Percentiles rank a stretch among this genome's conserved stretches.
Conservation (phyloP, 1,140 invertebrate genomes). For the Pseudomyrmex sp. region DNA sequence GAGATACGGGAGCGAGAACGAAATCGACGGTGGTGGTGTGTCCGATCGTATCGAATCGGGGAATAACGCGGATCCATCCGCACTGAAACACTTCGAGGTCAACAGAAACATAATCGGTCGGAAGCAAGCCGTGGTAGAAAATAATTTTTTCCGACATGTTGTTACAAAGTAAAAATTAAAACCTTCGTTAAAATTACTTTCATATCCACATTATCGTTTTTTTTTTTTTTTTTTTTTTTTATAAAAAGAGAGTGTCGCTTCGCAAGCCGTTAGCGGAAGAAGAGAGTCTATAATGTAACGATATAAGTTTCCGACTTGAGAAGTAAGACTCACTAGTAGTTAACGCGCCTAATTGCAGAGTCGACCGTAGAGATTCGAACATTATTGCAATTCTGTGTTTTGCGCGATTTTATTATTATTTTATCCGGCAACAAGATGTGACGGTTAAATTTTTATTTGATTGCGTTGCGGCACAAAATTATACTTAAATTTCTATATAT, state of each 20-base stretch:
- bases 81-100: too few relatives aligned
- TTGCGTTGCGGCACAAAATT: neutral
- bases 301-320: slow-evolving; percentile 34
- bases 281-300: slow-evolving; percentile 34
- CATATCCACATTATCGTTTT: too few relatives aligned
- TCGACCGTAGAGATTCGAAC: neutral
- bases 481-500: too few relatives aligned
- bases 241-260: slow-evolving; percentile 25
- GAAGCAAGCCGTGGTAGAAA: too few relatives aligned
- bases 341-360: slow-evolving; percentile 16
- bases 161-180: too few relatives aligned
- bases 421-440: neutral
- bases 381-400: slow-evolving; percentile 3
- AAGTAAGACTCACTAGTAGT: slow-evolving; percentile 4
- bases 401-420: slow-evolving; percentile 37
- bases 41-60: neutral
- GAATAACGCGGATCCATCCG: too few relatives aligned
- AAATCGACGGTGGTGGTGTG: slow-evolving; percentile 29
- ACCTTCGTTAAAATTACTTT: too few relatives aligned
- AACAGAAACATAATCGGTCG: too few relatives aligned
- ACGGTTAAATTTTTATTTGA: slow-evolving; percentile 3
- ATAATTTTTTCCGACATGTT: too few relatives aligned
- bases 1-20: slow-evolving; percentile 49
- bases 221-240: too few relatives aligned
- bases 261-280: neutral